Conservation (phyloP, 2,113 vertebrate genomes). For the Microcebus tavaratra region DNA sequence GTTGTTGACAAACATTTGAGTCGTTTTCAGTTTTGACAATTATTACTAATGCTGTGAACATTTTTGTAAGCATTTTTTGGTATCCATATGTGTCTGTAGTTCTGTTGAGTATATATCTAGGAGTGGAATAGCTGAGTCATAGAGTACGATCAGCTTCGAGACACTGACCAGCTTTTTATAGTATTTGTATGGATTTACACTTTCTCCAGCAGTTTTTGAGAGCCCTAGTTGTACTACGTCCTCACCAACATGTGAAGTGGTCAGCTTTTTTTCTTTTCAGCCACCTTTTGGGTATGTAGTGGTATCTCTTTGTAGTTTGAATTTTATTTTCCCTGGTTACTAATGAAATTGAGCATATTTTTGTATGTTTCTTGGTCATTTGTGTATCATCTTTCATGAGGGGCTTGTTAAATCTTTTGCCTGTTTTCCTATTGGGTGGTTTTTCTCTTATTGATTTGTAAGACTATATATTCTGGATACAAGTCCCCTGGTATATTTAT, state of each 20-base stretch:
- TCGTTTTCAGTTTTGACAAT: not conserved
- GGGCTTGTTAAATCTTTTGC: not conserved
- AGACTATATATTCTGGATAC: not conserved
- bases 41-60: not conserved
- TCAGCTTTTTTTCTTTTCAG: not conserved
- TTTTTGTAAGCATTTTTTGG: not conserved
- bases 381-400: not conserved
- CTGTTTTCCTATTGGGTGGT: not conserved
- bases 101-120: not conserved
- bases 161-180: not conserved
- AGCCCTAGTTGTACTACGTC: not conserved
- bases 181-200: not conserved
- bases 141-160: not conserved
- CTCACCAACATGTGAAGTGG: not conserved
- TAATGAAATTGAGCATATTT: not conserved
- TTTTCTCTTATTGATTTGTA: constrained; percentile 14
- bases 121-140: not conserved
- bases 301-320: not conserved
- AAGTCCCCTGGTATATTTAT: not conserved
- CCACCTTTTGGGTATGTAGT: not conserved
- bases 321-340: not conserved
- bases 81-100: not conserved
- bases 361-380: not conserved
- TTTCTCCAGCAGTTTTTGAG: not conserved
- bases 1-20: not conserved